phyloP scores from a whole-genome alignment of 2,113 vertebrate genomes.

The Lanius collurio region DNA sequence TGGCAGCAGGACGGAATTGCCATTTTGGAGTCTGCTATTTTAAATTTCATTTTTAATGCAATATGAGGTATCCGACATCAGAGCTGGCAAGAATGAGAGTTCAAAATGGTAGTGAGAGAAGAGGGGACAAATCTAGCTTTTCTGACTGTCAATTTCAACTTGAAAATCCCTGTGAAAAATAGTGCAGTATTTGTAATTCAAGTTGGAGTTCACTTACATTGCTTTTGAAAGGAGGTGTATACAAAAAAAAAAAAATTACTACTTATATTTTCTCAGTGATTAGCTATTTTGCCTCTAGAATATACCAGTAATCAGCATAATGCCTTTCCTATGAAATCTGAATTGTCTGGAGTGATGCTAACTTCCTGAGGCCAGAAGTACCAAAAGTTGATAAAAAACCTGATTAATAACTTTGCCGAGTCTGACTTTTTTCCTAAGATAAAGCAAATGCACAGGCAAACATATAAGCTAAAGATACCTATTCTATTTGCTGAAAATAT shows the following conservation, averaged over 20 bases:
- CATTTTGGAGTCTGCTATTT: neutral
- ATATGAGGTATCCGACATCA: neutral
- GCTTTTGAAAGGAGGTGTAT: neutral
- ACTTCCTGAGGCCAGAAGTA: neutral
- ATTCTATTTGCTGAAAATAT: neutral
- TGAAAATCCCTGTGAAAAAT: neutral
- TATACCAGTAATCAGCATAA: neutral
- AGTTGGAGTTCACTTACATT: neutral
- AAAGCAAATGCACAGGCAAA: neutral
- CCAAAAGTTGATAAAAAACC: neutral
- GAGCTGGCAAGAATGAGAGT: neutral
- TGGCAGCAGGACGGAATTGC: neutral
- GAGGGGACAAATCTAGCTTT: neutral
- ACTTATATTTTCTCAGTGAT: neutral
- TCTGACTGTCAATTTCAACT: neutral
- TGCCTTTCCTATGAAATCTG: neutral
- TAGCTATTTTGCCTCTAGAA: neutral
- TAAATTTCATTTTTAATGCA: conserved; percentile 10
- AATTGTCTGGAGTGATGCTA: neutral
- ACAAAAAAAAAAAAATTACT: neutral
- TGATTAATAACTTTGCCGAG: neutral
- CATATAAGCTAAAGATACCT: neutral
- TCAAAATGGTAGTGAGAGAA: neutral
- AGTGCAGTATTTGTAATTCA: neutral
- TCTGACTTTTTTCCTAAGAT: neutral